Base-by-base conservation (phyloP, 2,888 invertebrate species). In the Lasioglossum lativentre region DNA sequence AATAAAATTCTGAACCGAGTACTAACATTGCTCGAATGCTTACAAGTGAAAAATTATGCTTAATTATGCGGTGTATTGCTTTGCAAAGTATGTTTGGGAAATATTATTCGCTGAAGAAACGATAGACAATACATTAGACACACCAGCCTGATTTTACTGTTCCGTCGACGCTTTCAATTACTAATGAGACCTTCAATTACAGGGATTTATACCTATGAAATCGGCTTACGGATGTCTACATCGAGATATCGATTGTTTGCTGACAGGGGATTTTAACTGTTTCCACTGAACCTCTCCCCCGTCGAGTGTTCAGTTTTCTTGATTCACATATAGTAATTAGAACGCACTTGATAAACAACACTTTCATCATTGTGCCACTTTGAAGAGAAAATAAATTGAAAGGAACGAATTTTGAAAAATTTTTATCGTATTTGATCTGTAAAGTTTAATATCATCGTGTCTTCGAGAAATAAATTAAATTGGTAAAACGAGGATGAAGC, bases 141-240 rank as follows among this genome's bases (percentile, higher is more conserved):
- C 70, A 42, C 40, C 66, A 59, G 80, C 59, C 68, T 70, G 74
- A 80, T 73, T 83, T 86, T n/a, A n/a, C n/a, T n/a, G n/a, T n/a
- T 86, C 78, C 75, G 85, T 86, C 83, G 83, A 70, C 66, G 76
- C 78, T 90, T 88, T 74, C 81, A 88, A 86, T 90, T 85, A 83
- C 72, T 88, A 88, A 90, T 90, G 85, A 90, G 81, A 80, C 68
- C 47, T 89, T 86, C 85, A 86, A 86, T 89, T 82, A 86, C 80
- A 80, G 34, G 78, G 82, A 89, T 86, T 88, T 84, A 76, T 80
- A 59, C 52, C 73, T 42, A 52, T 75, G 70, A 83, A 88, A 86
- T 89, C 87, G 52, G 85, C 89, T 88, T 86, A 85, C 66, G 79
- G 56, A 72, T 40, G 70, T 70, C 47, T 80, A 68, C 70, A 78